Percentiles rank a stretch among this genome's conserved stretches.
phyloP scores from a whole-genome alignment of 2,797 vertebrate species.

The Pangasius krempfi region DNA sequence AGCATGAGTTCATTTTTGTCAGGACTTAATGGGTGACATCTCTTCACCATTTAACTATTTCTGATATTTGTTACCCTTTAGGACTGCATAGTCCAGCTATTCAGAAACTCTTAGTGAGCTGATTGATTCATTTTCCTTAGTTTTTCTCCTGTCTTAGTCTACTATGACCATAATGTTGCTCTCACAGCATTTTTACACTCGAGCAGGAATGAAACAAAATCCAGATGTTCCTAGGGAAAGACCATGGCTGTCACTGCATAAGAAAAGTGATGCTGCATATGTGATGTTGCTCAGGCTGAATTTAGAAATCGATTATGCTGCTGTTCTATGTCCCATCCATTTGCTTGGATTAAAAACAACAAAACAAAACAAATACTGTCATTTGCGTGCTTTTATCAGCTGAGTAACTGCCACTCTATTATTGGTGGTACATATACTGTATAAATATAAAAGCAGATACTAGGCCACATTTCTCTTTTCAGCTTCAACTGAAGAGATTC shows the following conservation, averaged over 20 bases:
- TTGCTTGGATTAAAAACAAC: conserved; percentile 22
- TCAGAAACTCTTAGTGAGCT: neutral
- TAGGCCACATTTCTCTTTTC: neutral
- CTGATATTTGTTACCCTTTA: neutral
- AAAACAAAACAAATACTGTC: neutral
- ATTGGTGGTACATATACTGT: conserved; percentile 23
- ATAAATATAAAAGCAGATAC: conserved; percentile 15
- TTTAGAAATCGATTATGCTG: conserved; percentile 45
- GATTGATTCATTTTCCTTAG: neutral
- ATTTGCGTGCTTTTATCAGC: conserved; percentile 39
- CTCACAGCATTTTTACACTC: conserved; percentile 28
- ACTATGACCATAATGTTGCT: conserved; percentile 15
- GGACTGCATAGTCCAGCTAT: neutral
- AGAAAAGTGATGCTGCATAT: conserved; percentile 27
- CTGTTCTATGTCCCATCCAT: conserved; percentile 40
- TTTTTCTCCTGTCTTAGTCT: neutral
- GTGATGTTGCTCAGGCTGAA: conserved; percentile 33
- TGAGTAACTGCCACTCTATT: conserved; percentile 18
- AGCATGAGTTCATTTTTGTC: neutral
- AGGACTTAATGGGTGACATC: neutral
- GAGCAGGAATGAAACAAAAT: conserved; percentile 26
- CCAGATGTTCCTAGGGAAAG: conserved; percentile 17
- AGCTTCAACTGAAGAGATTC: neutral
- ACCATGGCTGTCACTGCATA: conserved; percentile 3
- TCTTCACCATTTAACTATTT: neutral